Base-by-base conservation (phyloP, 2,113 vertebrate genomes). In the Oxyruncus cristatus region DNA sequence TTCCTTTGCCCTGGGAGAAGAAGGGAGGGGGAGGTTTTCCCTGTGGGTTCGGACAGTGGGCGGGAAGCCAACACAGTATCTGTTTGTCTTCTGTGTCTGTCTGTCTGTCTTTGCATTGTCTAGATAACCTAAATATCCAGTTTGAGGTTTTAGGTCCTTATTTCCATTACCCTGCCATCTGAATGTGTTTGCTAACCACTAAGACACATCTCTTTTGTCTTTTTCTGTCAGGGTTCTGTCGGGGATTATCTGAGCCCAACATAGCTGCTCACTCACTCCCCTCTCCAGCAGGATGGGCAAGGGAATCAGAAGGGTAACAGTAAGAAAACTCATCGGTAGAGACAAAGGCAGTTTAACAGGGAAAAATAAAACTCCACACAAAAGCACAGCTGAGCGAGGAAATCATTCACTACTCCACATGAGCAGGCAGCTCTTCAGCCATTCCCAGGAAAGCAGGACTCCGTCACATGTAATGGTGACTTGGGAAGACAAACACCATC, bases 151-250 rank as follows among this genome's bases (percentile, higher is more conserved):
- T 58, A 73, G 19, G 37, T 37, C 1, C 15, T 73, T 39, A 5
- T 74, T 83, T 78, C 27, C 20, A 47, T 53, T 73, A 39, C 32
- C 30, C 14, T 42, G 16, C 3, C 32, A 17, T 50, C 24, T 65
- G 35, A 44, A 26, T 44, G 9, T 65, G 35, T 33, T 90, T 22
- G 6, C 28, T 47, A 32, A 63, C 37, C 12, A 11, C 10, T 39
- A n/a, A 74, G 11, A 49, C 23, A 47, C 14, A 52, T 20, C 9
- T 17, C 8, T 53, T 16, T 63, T 78, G 9, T 32, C 12, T 22
- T 59, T n/a, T 61, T 65, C 11, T 65, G 5, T n/a, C 0, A 0
- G 20, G 11, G 15, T 52, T 68, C 49, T 74, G 16, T 16, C 52
- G 24, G 26, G 42, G 9, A 26, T 41, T 78, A 63, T 21, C 9